A percentile compares a stretch with the other conserved stretches of the same genome.
These are phyloP conservation scores for Sarcophaga carnaria DNA, from an alignment of 2,888 invertebrate genomes.

Conservation along the genomic window DNA sequence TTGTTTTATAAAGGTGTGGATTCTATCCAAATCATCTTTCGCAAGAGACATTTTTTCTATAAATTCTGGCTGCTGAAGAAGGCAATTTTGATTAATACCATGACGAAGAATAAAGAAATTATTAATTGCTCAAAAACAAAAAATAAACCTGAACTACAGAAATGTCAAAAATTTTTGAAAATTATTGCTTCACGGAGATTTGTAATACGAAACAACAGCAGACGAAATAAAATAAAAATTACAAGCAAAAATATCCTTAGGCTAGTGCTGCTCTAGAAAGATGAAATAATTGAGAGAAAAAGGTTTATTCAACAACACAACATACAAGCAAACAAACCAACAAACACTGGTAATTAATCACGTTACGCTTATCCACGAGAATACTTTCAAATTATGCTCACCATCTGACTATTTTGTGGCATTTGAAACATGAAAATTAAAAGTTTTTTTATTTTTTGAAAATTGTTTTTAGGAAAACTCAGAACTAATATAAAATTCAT, in stretches of 20 bases:
- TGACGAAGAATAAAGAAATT: slow-evolving; percentile 45
- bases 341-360: slow-evolving; percentile 79
- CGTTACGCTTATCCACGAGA: slow-evolving; percentile 61
- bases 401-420: slow-evolving; percentile 52
- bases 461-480: slow-evolving; percentile 1
- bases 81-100: slow-evolving; percentile 34
- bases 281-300: slow-evolving; percentile 24
- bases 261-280: neutral
- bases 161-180: slow-evolving; percentile 67
- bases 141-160: slow-evolving; percentile 36
- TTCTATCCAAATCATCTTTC: too few species aligned
- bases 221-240: neutral
- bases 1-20: too few species aligned
- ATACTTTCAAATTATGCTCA: slow-evolving; percentile 38
- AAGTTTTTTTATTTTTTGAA: slow-evolving; percentile 20
- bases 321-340: slow-evolving; percentile 31
- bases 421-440: neutral
- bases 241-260: neutral
- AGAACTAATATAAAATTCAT: slow-evolving; percentile 59
- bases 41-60: too few species aligned
- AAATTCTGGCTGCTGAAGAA: too few species aligned
- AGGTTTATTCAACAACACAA: slow-evolving; percentile 20
- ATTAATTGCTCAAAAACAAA: neutral
- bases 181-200: slow-evolving; percentile 72
- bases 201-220: slow-evolving; percentile 17